Percentiles rank a stretch among this genome's conserved stretches.
Evolutionary conservation across 2,797 vertebrate genomes (phyloP).

Genomic region (Pristis pectinata): DNA sequence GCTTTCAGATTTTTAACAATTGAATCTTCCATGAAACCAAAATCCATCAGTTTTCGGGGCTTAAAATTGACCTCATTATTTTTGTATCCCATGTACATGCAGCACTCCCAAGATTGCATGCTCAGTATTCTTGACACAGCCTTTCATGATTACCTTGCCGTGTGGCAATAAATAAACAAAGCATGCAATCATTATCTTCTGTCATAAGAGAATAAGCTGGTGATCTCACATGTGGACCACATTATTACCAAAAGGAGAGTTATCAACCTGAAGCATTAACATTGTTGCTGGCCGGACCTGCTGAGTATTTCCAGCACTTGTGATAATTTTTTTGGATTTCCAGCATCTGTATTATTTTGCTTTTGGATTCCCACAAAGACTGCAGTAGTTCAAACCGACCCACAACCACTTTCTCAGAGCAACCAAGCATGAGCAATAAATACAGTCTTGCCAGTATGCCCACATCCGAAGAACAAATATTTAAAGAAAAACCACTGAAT

Average conservation of each 20-base stretch:
- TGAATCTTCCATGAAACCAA: neutral
- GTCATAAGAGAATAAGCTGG: neutral
- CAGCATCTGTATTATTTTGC: too few relatives aligned
- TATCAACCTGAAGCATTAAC: too few relatives aligned
- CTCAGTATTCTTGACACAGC: neutral
- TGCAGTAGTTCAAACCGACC: neutral
- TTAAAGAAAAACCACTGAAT: conserved; percentile 12
- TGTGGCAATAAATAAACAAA: neutral
- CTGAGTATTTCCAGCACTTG: too few relatives aligned
- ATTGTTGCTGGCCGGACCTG: too few relatives aligned
- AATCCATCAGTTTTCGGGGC: neutral
- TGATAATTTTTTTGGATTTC: too few relatives aligned
- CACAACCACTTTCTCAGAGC: neutral
- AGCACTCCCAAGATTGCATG: neutral
- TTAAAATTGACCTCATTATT: neutral
- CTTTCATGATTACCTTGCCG: neutral
- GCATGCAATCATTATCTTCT: neutral
- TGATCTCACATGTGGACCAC: neutral
- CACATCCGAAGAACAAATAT: conserved; percentile 9
- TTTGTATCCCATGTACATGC: neutral
- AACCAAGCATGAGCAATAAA: neutral
- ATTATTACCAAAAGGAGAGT: too few relatives aligned
- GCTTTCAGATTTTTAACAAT: neutral
- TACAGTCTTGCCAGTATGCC: neutral
- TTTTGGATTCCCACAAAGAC: neutral